phyloP scores from a whole-genome alignment of 2,888 invertebrate genomes.

The Carterocephalus palaemon region DNA sequence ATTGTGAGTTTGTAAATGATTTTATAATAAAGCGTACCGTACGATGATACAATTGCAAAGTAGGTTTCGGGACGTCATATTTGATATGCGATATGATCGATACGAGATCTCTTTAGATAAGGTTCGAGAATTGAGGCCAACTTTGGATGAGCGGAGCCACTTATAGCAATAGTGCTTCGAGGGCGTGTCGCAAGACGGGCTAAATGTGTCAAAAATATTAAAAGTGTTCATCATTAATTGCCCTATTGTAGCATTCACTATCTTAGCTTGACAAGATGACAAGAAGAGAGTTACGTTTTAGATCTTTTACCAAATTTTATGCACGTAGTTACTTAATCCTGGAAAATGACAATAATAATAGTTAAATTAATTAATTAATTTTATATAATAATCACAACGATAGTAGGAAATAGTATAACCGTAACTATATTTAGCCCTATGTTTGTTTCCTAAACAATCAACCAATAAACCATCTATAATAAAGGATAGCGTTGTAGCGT shows the following conservation, averaged over 20 bases:
- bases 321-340: no score
- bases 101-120: slow-evolving; percentile 60
- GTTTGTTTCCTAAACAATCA: no score
- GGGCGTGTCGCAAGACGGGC: slow-evolving; percentile 30
- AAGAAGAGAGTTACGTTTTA: no score
- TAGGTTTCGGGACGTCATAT: slow-evolving; percentile 43
- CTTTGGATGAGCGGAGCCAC: slow-evolving; percentile 37
- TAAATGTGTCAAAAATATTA: slow-evolving; percentile 21
- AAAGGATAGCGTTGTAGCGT: no score
- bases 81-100: slow-evolving; percentile 50
- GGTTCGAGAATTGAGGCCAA: slow-evolving; percentile 51
- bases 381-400: no score
- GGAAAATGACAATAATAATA: no score
- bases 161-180: slow-evolving; percentile 32
- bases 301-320: neutral
- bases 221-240: slow-evolving; percentile 24
- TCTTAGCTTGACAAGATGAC: no score
- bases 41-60: slow-evolving; percentile 37
- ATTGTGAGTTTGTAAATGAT: slow-evolving; percentile 15
- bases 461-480: no score
- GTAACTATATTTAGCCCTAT: no score
- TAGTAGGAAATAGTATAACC: no score
- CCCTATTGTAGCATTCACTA: slow-evolving; percentile 35
- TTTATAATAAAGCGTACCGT: slow-evolving; percentile 20
- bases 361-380: no score